Conservation (phyloP, 2,113 vertebrate genomes). For the Lasiurus cinereus region DNA sequence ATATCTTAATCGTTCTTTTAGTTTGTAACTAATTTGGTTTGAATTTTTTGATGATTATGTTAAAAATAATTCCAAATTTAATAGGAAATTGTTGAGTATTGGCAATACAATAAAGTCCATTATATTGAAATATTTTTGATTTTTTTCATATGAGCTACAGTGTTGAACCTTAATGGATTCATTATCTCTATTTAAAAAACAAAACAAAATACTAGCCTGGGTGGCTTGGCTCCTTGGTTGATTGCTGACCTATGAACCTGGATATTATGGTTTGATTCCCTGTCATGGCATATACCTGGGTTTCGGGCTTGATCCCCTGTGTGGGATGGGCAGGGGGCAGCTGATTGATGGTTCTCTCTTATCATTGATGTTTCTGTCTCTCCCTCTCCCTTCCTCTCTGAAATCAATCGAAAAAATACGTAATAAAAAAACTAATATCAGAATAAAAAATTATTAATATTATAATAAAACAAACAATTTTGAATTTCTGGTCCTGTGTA, state of each 20-base stretch:
- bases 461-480: neutral
- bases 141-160: neutral
- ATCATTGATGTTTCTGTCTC: no score
- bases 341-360: no score
- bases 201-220: no score
- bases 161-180: neutral
- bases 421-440: neutral
- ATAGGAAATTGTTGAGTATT: neutral
- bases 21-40: neutral
- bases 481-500: neutral
- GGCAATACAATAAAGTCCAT: neutral
- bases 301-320: no score
- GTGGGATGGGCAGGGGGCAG: no score
- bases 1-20: slow-evolving; percentile 10
- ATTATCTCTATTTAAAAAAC: neutral
- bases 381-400: no score
- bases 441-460: neutral
- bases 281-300: no score
- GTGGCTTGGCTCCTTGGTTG: no score
- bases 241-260: no score
- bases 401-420: no score
- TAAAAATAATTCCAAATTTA: neutral
- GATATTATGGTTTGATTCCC: no score
- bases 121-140: neutral
- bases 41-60: neutral